Evolutionary conservation across 2,113 vertebrate species (phyloP), one percentile per base, ranked within the genome.

Genomic region (Calyptommatus sinebrachiatus): DNA sequence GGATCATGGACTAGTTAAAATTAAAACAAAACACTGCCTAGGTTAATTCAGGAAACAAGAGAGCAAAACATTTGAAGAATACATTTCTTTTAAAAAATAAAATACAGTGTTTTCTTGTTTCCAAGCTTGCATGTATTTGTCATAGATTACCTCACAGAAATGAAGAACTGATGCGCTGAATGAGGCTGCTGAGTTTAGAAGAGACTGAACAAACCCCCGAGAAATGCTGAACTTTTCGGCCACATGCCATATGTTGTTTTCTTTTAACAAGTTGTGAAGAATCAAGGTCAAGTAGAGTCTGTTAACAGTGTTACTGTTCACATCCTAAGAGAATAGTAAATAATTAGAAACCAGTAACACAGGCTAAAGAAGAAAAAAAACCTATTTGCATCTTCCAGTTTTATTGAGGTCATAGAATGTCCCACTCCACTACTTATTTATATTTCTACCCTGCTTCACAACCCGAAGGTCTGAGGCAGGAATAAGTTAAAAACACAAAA

Each of bases 151-250:
- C 98, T 99, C 95, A 3, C 97, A 97, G 91, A 99, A 99, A 90
- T 96, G 98, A 46, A 98, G 91, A 75, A 99, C 96, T 7, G 96
- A 98, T 65, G 95, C 97, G 69, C 96, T 95, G 84, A 99, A 99
- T 0, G 97, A 95, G 0, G 98, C 97, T 20, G 98, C 90, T 2
- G 97, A 97, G 77, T 29, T 94, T 21, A 99, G 96, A 46, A 99
- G 95, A 3, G 81, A 96, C 85, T 99, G 98, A 50, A 98, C 78
- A 31, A 97, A 97, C 76, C 98, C 98, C 65, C 98, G 93, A 48
- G 95, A 94, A 90, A 98, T 82, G 66, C 95, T 96, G 82, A 99
- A 99, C 53, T 94, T 92, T 72, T 97, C 94, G 1, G 98, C 93
- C 71, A 99, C 96, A 0, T 76, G 92, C 98, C 98, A 99, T 78